Evolutionary conservation across 2,888 invertebrate genomes (phyloP).

Genomic region (Arenicola marina): DNA sequence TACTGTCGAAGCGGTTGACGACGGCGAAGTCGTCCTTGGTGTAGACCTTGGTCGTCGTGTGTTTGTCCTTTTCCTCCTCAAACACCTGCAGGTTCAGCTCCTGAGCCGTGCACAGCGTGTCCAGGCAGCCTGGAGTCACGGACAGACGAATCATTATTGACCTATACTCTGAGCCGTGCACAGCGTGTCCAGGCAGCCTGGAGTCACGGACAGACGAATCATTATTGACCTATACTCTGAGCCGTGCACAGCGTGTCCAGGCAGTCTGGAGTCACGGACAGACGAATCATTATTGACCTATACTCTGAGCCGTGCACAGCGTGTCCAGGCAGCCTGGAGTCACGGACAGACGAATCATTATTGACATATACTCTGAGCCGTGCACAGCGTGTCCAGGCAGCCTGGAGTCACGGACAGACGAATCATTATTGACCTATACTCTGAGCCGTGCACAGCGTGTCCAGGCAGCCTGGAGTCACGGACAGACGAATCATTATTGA

Average conservation of each 20-base stretch:
- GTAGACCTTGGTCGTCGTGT: conserved; percentile 66
- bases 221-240: conserved; percentile 62
- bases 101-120: conserved; percentile 82
- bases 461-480: no score
- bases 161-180: conserved; percentile 75
- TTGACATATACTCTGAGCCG: no score
- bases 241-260: conserved; percentile 85
- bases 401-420: no score
- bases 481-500: no score
- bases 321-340: conserved; percentile 77
- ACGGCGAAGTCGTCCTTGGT: conserved; percentile 80
- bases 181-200: conserved; percentile 80
- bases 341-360: not conserved
- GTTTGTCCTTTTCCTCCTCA: conserved; percentile 57
- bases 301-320: conserved; percentile 78
- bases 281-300: not conserved
- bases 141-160: not conserved
- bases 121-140: conserved; percentile 69
- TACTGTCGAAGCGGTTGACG: conserved; percentile 87
- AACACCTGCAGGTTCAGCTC: conserved; percentile 52
- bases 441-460: no score
- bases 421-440: no score
- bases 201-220: not conserved
- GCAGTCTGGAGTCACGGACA: conserved; percentile 63
- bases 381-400: no score